Evolutionary conservation across 2,113 vertebrate genomes (phyloP).

Genomic region (Trichomycterus rosablanca): DNA sequence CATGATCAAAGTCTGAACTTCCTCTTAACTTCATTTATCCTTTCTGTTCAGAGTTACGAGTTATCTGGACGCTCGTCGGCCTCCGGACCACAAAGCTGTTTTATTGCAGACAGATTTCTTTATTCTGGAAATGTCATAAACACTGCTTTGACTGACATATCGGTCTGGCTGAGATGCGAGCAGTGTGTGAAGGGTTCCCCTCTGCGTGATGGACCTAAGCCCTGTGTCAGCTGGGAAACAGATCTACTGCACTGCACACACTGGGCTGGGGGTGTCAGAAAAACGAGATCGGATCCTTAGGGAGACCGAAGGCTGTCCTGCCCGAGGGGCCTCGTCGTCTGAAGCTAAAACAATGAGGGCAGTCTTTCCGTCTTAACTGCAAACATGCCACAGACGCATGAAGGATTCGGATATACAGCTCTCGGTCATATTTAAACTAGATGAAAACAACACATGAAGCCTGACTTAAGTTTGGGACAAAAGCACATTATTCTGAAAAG

Average conservation of each 20-base stretch:
- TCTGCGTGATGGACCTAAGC: slow-evolving; percentile 31
- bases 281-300: slow-evolving; percentile 46
- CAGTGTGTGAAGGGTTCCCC: slow-evolving; percentile 7
- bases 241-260: slow-evolving; percentile 50
- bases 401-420: too few relatives aligned
- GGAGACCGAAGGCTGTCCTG: slow-evolving; percentile 59
- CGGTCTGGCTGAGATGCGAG: slow-evolving; percentile 3
- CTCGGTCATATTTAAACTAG: too few relatives aligned
- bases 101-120: background rate
- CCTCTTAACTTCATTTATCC: background rate
- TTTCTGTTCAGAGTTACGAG: background rate
- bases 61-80: background rate
- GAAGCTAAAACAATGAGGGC: slow-evolving; percentile 55
- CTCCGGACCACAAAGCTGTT: background rate
- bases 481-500: too few relatives aligned
- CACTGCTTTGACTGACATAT: background rate
- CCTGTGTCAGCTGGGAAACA: slow-evolving; percentile 60
- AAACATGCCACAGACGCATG: slow-evolving; percentile 2
- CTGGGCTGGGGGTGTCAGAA: slow-evolving; percentile 32
- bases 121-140: background rate
- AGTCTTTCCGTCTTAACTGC: slow-evolving; percentile 40
- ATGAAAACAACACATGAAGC: too few relatives aligned
- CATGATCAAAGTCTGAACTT: too few relatives aligned
- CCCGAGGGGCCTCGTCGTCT: slow-evolving; percentile 48
- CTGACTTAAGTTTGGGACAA: too few relatives aligned